phyloP scores from a whole-genome alignment of 2,797 vertebrate genomes.

The Coregonus ussuriensis region DNA sequence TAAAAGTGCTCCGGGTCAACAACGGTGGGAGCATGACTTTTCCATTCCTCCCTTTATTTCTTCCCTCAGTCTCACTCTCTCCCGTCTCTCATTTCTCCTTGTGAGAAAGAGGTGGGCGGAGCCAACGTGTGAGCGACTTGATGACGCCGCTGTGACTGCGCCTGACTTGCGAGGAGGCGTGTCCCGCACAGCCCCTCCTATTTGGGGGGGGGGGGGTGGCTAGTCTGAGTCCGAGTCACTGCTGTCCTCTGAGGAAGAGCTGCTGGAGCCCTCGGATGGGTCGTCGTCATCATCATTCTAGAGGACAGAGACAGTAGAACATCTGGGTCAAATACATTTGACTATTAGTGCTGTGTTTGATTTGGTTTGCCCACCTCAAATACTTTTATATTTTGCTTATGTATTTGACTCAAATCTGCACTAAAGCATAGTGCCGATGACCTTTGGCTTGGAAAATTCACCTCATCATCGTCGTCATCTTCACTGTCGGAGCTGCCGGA shows the following conservation, averaged over 20 bases:
- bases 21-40: neutral
- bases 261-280: slow-evolving; percentile 63
- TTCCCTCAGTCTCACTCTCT: slow-evolving; percentile 4
- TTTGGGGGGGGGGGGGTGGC: slow-evolving; percentile 40
- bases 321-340: neutral
- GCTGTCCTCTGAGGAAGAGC: slow-evolving; percentile 74
- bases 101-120: slow-evolving; percentile 21
- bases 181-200: slow-evolving; percentile 72
- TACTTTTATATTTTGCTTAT: no score
- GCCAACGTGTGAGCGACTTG: slow-evolving; percentile 17
- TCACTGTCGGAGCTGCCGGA: slow-evolving; percentile 76
- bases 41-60: slow-evolving; percentile 14
- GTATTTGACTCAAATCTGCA: no score
- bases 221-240: slow-evolving; percentile 80
- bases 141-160: slow-evolving; percentile 26
- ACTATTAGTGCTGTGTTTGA: no score
- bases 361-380: no score
- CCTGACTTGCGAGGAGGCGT: slow-evolving; percentile 57
- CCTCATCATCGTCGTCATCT: slow-evolving; percentile 74
- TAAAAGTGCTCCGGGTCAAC: slow-evolving; percentile 1
- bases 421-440: neutral
- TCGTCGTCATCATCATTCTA: slow-evolving; percentile 75
- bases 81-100: slow-evolving; percentile 1
- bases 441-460: slow-evolving; percentile 13
- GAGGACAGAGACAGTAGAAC: slow-evolving; percentile 2